These are phyloP conservation scores for Drosophila aff. DNA, from an alignment of 1,140 invertebrate species.

Conservation along the genomic window DNA sequence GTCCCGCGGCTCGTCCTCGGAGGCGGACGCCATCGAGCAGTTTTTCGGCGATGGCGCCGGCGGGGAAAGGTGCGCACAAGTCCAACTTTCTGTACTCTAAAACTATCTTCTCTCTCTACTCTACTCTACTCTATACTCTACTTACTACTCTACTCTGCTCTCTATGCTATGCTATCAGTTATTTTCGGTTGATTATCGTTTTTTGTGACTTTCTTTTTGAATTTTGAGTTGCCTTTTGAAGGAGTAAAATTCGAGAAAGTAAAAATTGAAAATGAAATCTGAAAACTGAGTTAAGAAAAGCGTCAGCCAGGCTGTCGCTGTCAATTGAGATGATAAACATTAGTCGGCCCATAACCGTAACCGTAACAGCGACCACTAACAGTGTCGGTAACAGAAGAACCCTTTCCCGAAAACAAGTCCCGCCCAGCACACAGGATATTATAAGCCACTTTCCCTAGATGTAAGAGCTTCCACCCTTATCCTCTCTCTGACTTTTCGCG, in stretches of 20 bases:
- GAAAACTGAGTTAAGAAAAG: slow-evolving; percentile 8
- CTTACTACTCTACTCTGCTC: slow-evolving; percentile 31
- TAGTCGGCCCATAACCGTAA: slow-evolving; percentile 55
- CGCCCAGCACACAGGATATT: slow-evolving; percentile 34
- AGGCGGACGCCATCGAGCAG: slow-evolving; percentile 94
- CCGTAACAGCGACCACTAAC: slow-evolving; percentile 19
- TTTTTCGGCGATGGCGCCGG: slow-evolving; percentile 89
- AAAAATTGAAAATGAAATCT: slow-evolving; percentile 12
- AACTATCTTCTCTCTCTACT: slow-evolving; percentile 52
- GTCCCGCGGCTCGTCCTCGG: slow-evolving; percentile 94
- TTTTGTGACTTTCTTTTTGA: slow-evolving; percentile 57
- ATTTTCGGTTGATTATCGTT: slow-evolving; percentile 54
- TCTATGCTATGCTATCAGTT: slow-evolving; percentile 62
- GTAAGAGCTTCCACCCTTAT: slow-evolving; percentile 69
- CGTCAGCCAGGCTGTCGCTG: slow-evolving; percentile 15
- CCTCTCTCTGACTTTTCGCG: slow-evolving; percentile 33
- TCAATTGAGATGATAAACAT: slow-evolving; percentile 81
- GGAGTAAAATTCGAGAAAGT: slow-evolving; percentile 20
- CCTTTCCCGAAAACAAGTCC: slow-evolving; percentile 20
- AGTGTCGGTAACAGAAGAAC: slow-evolving; percentile 32
- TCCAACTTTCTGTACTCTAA: slow-evolving; percentile 58
- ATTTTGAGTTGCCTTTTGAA: slow-evolving; percentile 58
- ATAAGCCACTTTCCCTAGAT: slow-evolving; percentile 42
- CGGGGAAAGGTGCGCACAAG: slow-evolving; percentile 90
- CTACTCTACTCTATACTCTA: slow-evolving; percentile 43